Percentiles rank a stretch among this genome's conserved stretches.
Evolutionary conservation across 2,113 vertebrate species (phyloP).

Genomic region (Cranoglanis bouderius): DNA sequence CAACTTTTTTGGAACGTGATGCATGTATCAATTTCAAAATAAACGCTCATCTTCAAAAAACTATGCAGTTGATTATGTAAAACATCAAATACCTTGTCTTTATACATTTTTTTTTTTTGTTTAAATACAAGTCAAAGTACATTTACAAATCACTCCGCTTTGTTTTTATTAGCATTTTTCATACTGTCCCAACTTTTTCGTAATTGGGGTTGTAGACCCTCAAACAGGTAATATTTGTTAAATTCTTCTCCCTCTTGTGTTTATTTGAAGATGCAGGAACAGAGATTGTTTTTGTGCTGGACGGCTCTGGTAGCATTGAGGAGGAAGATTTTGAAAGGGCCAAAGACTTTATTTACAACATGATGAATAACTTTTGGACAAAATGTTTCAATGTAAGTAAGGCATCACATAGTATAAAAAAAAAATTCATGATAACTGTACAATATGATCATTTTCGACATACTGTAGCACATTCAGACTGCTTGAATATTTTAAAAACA

Average conservation of each 20-base stretch:
- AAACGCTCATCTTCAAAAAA: too few relatives aligned
- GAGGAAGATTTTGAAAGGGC: slow-evolving; percentile 72
- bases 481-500: neutral
- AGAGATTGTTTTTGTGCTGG: slow-evolving; percentile 50
- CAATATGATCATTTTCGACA: neutral
- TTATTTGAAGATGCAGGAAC: slow-evolving; percentile 36
- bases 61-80: too few relatives aligned
- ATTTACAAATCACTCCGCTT: too few relatives aligned
- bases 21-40: too few relatives aligned
- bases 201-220: too few relatives aligned
- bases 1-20: too few relatives aligned
- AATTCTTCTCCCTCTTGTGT: neutral
- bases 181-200: too few relatives aligned
- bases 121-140: too few relatives aligned
- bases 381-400: slow-evolving; percentile 73
- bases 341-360: slow-evolving; percentile 75
- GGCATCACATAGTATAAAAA: neutral
- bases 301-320: slow-evolving; percentile 71
- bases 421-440: neutral
- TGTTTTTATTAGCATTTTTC: too few relatives aligned
- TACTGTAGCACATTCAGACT: too few relatives aligned
- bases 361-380: slow-evolving; percentile 71
- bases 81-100: too few relatives aligned
- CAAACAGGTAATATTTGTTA: neutral
- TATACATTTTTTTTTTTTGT: too few relatives aligned